Evolutionary conservation across 2,888 invertebrate species (phyloP).

Genomic region (Drosophila peninsularis): DNA sequence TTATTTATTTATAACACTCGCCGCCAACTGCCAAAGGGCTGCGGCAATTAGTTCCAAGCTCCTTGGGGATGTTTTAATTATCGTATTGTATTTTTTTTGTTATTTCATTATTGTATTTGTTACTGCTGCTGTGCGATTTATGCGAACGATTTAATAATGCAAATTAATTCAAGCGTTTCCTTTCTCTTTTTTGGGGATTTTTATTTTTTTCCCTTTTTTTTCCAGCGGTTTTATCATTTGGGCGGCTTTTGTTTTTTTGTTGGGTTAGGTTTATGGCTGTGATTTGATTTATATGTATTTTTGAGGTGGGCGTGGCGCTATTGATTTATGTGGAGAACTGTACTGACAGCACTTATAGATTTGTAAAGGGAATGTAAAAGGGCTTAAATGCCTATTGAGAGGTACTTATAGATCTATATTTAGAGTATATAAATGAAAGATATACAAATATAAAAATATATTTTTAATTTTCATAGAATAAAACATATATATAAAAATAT

Average conservation of each 20-base stretch:
- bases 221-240: constrained; percentile 29
- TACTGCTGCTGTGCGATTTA: constrained; percentile 50
- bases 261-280: constrained; percentile 37
- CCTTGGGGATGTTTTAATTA: constrained; percentile 69
- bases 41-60: constrained; percentile 64
- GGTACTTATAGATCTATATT: neutral
- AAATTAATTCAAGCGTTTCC: constrained; percentile 62
- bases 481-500: neutral
- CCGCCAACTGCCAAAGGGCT: constrained; percentile 60
- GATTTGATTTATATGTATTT: constrained; percentile 56
- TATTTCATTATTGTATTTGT: constrained; percentile 45
- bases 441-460: too few species aligned
- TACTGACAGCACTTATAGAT: neutral
- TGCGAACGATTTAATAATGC: constrained; percentile 68
- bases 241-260: constrained; percentile 27
- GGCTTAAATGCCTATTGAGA: neutral
- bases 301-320: constrained; percentile 22
- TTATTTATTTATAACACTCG: constrained; percentile 67
- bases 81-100: constrained; percentile 50
- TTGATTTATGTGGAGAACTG: constrained; percentile 40
- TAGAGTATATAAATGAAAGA: too few species aligned
- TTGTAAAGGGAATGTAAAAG: neutral
- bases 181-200: constrained; percentile 13
- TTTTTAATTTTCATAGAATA: too few species aligned
- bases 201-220: constrained; percentile 3